A percentile compares a stretch with the other conserved stretches of the same genome.
Conservation (phyloP, 2,113 vertebrate genomes). For the Turnix velox region DNA sequence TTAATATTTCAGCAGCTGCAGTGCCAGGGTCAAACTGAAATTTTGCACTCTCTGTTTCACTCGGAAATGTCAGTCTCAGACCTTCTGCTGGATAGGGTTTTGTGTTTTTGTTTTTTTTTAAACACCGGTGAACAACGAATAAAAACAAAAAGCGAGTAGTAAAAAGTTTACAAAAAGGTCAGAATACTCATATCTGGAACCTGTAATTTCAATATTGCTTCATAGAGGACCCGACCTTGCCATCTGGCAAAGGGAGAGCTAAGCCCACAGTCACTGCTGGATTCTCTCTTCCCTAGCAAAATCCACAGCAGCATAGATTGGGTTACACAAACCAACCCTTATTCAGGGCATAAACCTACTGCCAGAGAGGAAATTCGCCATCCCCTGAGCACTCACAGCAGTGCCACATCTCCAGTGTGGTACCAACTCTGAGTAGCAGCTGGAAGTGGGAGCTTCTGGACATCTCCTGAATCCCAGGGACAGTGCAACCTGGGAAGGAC, state of each 20-base stretch:
- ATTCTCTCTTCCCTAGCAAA: neutral
- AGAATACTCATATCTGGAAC: neutral
- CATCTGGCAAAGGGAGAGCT: neutral
- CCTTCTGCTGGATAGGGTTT: neutral
- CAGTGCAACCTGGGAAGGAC: fast-evolving
- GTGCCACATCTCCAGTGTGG: fast-evolving
- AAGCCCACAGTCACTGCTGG: neutral
- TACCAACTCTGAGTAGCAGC: neutral
- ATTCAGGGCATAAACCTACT: fast-evolving
- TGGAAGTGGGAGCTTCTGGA: neutral
- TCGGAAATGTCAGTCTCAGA: slow-evolving; percentile 49
- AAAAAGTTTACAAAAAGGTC: slow-evolving; percentile 23
- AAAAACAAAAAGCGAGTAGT: neutral
- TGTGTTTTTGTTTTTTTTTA: neutral
- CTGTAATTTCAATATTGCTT: slow-evolving; percentile 7
- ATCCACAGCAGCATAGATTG: fast-evolving
- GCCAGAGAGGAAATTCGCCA: neutral
- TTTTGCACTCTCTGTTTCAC: slow-evolving; percentile 61
- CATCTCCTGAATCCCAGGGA: neutral
- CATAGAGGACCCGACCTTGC: neutral
- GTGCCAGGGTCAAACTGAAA: slow-evolving; percentile 60
- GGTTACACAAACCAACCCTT: neutral
- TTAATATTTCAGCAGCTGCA: slow-evolving; percentile 70
- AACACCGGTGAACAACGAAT: neutral
- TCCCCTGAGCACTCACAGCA: neutral